Evolutionary conservation across 2,797 vertebrate genomes (phyloP), one percentile per base, ranked within the genome.

Genomic region (Hybognathus amarus): DNA sequence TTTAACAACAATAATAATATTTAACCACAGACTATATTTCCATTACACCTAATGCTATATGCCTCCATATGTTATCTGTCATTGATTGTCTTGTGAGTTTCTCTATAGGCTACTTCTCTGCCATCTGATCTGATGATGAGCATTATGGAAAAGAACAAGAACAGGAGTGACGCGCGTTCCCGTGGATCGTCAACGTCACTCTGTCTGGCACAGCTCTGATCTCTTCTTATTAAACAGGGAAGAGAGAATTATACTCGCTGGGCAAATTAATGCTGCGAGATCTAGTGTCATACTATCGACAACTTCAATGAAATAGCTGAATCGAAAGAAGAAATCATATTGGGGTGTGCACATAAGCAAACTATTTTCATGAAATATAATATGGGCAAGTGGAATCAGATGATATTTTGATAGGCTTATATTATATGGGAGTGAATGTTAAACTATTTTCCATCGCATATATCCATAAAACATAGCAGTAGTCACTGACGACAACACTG

Each of bases 191-290:
- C 67, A 42, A 81, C 83, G 85, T 89, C 87, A 90, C 70, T 67
- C 76, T 80, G 82, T 87, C 74, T 88, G 85, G 78, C 74, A 42
- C 77, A 87, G 79, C 76, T 85, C 82, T 81, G 83, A 89, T 80
- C 80, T 83, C 79, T 76, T 54, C 30, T 83, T 63, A 47, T 47
- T 47, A 87, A 84, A 78, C 77, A 64, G 74, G 56, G 80, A 84
- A 83, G 47, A 85, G 47, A 52, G 68, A 87, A 85, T 85, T 82
- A 86, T 73, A 54, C 45, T 74, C 73, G 27, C 75, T 77, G 54
- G 61, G 36, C 38, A 36, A 88, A 80, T 80, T 69, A 83, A 36
- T 50, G 64, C 38, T 18, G 38, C 40, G 36, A 82, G 77, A 20
- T 77, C 77, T 64, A 50, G 33, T 59, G 24, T 50, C 33, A 82